Conservation (phyloP, 2,113 vertebrate species). For the Ptychochromis oligacanthus region DNA sequence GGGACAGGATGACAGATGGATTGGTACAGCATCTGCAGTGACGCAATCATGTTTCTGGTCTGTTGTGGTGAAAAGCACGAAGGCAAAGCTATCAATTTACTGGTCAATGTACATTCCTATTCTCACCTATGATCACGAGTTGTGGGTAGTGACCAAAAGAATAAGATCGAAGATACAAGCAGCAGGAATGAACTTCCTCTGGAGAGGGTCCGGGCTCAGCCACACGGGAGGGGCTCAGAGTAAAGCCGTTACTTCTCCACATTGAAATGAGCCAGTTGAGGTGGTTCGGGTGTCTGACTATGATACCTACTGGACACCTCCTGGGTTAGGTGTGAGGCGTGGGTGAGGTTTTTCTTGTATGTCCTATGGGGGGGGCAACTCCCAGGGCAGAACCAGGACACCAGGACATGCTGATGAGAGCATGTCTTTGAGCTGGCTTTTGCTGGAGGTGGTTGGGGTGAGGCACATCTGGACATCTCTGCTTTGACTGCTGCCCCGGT, state of each 20-base stretch:
- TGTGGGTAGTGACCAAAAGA: background rate
- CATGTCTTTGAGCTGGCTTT: too few relatives aligned
- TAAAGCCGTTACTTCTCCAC: background rate
- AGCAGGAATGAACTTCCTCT: background rate
- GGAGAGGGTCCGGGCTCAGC: accelerated
- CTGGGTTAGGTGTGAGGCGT: too few relatives aligned
- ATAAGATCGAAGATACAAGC: background rate
- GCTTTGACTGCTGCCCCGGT: background rate
- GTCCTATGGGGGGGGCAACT: background rate
- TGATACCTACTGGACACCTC: too few relatives aligned
- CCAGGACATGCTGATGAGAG: background rate
- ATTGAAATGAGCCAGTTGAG: too few relatives aligned
- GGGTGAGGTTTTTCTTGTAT: accelerated
- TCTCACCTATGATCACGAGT: background rate
- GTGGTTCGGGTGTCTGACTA: too few relatives aligned
- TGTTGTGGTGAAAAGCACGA: background rate
- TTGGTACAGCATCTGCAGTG: background rate
- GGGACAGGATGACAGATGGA: background rate
- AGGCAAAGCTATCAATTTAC: background rate
- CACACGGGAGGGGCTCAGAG: background rate
- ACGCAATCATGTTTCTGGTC: background rate
- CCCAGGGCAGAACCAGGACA: background rate
- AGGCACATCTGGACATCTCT: background rate
- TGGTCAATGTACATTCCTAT: background rate
- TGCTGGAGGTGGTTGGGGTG: background rate